Percentiles rank a stretch among this genome's conserved stretches.
Conservation (phyloP, 2,797 vertebrate genomes). For the Salmo trutta region DNA sequence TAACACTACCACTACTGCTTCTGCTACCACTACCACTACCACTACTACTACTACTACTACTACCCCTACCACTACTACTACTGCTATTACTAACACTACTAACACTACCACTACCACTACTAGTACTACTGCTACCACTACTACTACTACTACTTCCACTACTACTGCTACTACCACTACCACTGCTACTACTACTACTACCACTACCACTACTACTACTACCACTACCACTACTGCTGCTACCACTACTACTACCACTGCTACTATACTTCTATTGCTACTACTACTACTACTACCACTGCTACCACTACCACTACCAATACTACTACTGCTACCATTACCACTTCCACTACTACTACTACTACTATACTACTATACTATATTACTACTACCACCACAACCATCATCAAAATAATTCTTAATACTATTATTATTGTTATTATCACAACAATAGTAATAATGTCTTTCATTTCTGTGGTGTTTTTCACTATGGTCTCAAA, state of each 20-base stretch:
- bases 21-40: accelerated
- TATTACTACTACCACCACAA: conserved; percentile 35
- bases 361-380: conserved; percentile 8
- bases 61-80: accelerated
- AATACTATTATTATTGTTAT: conserved; percentile 7
- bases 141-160: too few relatives aligned
- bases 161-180: accelerated
- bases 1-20: accelerated
- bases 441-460: conserved; percentile 56
- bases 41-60: too few relatives aligned
- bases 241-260: not conserved
- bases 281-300: too few relatives aligned
- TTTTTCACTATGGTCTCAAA: not conserved
- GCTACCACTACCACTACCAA: accelerated
- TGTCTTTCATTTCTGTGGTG: not conserved
- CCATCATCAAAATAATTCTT: not conserved
- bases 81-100: too few relatives aligned
- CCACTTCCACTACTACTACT: not conserved
- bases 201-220: accelerated
- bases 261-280: not conserved
- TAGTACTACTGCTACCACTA: too few relatives aligned
- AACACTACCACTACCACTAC: too few relatives aligned
- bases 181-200: too few relatives aligned
- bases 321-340: too few relatives aligned
- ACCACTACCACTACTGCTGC: too few relatives aligned